A percentile compares a stretch with the other conserved stretches of the same genome.
phyloP scores from a whole-genome alignment of 2,113 vertebrate genomes.

The Diadophis punctatus region DNA sequence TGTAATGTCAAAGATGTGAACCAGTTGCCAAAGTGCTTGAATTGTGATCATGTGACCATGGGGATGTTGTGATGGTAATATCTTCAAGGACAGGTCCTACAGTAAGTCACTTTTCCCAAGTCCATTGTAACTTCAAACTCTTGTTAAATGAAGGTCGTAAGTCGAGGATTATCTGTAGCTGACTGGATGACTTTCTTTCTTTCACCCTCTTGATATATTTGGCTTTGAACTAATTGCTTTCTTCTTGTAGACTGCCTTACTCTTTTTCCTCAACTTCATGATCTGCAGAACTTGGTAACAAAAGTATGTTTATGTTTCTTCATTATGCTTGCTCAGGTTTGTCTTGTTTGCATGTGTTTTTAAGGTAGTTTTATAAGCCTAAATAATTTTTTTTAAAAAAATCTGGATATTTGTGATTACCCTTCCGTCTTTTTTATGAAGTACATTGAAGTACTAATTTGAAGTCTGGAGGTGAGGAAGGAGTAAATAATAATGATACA shows the following conservation, averaged over 20 bases:
- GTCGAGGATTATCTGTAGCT: not conserved
- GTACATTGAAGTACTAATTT: not conserved
- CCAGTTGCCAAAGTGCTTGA: not conserved
- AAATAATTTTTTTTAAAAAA: constrained; percentile 39
- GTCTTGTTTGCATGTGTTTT: constrained; percentile 26
- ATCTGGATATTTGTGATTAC: not conserved
- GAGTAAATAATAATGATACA: not conserved
- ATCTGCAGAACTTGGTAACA: fast-evolving
- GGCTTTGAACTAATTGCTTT: not conserved
- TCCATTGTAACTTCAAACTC: not conserved
- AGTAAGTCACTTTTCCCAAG: not conserved
- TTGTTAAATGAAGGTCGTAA: not conserved
- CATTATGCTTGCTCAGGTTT: not conserved
- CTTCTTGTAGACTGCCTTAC: not conserved
- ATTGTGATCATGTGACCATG: not conserved
- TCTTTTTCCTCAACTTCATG: not conserved
- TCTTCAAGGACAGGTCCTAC: not conserved
- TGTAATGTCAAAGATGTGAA: not conserved
- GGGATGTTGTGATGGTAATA: not conserved
- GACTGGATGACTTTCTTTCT: not conserved
- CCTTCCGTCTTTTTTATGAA: not conserved
- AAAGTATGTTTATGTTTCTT: constrained; percentile 16
- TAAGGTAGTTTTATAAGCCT: constrained; percentile 45
- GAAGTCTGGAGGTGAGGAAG: not conserved
- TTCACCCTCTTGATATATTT: not conserved